phyloP scores from a whole-genome alignment of 2,888 invertebrate species.

The Aphodius granarius region DNA sequence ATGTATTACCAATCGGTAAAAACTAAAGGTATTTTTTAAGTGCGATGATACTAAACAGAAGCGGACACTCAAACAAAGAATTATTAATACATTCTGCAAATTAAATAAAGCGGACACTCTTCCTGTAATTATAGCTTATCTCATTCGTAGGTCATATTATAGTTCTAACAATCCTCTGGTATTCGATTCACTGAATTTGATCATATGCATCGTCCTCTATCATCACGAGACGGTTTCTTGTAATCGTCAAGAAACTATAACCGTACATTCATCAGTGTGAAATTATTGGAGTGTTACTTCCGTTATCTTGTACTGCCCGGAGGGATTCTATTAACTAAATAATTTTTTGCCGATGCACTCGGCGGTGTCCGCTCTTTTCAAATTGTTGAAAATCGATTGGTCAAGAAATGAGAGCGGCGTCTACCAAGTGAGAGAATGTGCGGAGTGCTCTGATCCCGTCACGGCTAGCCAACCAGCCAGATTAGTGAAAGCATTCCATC shows the following conservation, averaged over 20 bases:
- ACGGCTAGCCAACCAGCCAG: constrained; percentile 25
- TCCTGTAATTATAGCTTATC: no score
- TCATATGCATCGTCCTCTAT: background rate
- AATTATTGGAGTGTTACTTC: background rate
- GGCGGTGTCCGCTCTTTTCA: background rate
- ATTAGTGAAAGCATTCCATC: constrained; percentile 30
- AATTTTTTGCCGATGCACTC: background rate
- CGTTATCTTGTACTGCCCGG: background rate
- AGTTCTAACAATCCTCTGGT: background rate
- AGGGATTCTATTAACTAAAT: background rate
- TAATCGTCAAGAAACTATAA: background rate
- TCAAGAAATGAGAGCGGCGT: constrained; percentile 7
- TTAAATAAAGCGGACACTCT: no score
- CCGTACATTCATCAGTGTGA: background rate
- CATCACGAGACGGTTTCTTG: background rate
- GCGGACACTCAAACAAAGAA: no score
- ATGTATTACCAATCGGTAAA: no score
- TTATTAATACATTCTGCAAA: no score
- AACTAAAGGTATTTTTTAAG: no score
- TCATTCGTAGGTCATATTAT: no score
- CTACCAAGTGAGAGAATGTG: constrained; percentile 19
- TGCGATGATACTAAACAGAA: no score
- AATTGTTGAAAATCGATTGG: background rate
- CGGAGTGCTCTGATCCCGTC: constrained; percentile 24
- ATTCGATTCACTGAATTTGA: background rate